Conservation (phyloP, 1,140 invertebrate species). For the Rhagoletis pomonella region DNA sequence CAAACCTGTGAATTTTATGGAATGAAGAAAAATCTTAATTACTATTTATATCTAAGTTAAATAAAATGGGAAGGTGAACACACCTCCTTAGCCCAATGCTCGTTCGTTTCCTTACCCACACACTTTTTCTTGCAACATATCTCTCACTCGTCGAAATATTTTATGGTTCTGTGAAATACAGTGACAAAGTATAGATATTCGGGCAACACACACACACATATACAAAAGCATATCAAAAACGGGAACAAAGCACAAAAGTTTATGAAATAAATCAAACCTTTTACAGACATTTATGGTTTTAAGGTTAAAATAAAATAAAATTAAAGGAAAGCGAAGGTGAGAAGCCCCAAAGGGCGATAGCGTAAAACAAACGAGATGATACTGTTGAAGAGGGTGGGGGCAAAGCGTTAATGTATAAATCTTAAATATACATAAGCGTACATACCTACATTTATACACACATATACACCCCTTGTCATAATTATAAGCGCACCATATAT, state of each 20-base stretch:
- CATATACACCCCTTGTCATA: no score
- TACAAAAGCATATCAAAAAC: background rate
- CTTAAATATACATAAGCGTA: background rate
- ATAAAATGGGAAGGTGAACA: no score
- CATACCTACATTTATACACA: no score
- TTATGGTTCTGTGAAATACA: constrained; percentile 5
- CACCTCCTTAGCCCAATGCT: background rate
- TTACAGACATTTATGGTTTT: constrained; percentile 72
- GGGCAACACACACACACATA: background rate
- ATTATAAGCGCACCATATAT: no score
- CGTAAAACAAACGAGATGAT: background rate
- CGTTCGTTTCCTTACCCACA: background rate
- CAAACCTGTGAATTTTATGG: no score
- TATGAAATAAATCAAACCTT: constrained; percentile 69
- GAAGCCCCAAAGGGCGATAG: background rate
- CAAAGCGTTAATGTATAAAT: background rate
- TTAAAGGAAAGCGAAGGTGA: background rate
- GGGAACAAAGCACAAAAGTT: constrained; percentile 65
- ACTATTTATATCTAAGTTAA: no score
- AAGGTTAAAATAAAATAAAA: constrained; percentile 68
- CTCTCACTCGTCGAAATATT: background rate
- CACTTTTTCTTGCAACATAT: background rate
- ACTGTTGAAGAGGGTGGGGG: background rate
- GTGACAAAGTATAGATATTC: background rate
- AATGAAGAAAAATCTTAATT: no score